phyloP scores from a whole-genome alignment of 2,113 vertebrate genomes.

The Heterotis niloticus region DNA sequence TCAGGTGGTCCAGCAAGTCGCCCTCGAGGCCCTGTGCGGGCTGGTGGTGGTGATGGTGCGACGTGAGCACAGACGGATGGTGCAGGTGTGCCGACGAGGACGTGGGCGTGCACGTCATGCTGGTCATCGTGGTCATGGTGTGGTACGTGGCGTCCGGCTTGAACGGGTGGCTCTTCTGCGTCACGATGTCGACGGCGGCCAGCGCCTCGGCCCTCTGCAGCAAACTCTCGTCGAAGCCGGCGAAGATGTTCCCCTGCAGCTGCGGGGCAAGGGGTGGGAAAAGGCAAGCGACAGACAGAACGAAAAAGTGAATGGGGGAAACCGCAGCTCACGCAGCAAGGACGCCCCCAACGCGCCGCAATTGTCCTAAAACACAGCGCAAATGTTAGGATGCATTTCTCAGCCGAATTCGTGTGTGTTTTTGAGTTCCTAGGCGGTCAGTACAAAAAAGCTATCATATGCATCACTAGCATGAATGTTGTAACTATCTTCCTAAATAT shows the following conservation, averaged over 20 bases:
- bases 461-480: too few species aligned
- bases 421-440: too few species aligned
- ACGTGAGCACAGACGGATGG: constrained; percentile 82
- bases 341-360: neutral
- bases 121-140: constrained; percentile 92
- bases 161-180: constrained; percentile 87
- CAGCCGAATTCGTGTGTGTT: too few species aligned
- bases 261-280: constrained; percentile 37
- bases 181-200: constrained; percentile 85
- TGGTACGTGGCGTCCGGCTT: constrained; percentile 92
- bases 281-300: constrained; percentile 20
- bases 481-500: too few species aligned
- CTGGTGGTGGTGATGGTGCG: constrained; percentile 76
- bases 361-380: too few species aligned
- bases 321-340: neutral
- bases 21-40: constrained; percentile 77
- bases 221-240: constrained; percentile 84
- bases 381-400: too few species aligned
- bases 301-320: neutral
- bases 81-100: constrained; percentile 81
- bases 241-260: constrained; percentile 90
- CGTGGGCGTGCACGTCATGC: constrained; percentile 83
- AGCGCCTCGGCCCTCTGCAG: constrained; percentile 85
- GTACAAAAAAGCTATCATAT: too few species aligned
- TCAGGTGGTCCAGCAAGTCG: constrained; percentile 85